Conservation (phyloP, 2,113 vertebrate species). For the Cervus canadensis region DNA sequence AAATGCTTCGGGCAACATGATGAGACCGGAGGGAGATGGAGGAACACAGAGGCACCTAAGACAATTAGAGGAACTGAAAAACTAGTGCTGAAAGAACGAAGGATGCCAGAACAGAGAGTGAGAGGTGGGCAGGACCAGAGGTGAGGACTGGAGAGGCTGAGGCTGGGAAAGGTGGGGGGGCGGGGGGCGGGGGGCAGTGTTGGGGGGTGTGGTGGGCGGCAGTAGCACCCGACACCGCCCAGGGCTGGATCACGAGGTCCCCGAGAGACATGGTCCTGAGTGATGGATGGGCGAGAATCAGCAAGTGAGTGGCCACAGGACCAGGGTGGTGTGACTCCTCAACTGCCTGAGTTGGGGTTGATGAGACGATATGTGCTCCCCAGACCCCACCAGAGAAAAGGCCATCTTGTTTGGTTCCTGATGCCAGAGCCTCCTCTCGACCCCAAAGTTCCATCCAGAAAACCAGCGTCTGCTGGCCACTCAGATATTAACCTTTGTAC, state of each 20-base stretch:
- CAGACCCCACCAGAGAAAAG: not conserved
- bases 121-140: not conserved
- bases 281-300: fast-evolving
- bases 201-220: too few species aligned
- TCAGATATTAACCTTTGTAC: not conserved
- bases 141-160: not conserved
- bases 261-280: fast-evolving
- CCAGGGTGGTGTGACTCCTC: not conserved
- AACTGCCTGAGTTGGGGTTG: fast-evolving
- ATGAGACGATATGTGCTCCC: not conserved
- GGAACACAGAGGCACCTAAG: fast-evolving
- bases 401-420: not conserved
- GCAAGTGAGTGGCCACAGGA: fast-evolving
- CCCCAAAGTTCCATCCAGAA: not conserved
- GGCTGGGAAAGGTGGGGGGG: not conserved
- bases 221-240: fast-evolving
- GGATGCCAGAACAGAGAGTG: not conserved
- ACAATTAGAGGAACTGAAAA: not conserved
- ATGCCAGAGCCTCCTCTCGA: not conserved
- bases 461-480: not conserved
- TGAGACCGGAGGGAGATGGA: not conserved
- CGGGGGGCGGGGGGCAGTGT: too few species aligned
- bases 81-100: not conserved
- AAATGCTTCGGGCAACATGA: not conserved
- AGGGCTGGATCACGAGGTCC: fast-evolving